Base-by-base conservation (phyloP, 2,888 invertebrate genomes). In the Dynastes maya region DNA sequence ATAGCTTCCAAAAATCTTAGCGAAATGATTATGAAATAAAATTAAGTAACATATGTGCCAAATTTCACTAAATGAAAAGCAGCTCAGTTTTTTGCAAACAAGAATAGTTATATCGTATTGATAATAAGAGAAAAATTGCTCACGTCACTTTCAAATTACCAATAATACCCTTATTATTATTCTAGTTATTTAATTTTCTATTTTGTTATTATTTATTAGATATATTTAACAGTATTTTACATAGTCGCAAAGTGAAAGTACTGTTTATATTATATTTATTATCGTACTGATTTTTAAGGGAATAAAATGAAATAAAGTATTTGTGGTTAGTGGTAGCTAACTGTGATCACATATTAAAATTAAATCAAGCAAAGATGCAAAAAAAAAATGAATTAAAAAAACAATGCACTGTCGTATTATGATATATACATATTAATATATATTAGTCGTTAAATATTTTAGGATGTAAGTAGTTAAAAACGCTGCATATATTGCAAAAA, bases 291-390 rank as follows among this genome's bases (percentile, higher is more conserved):
- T 49, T 76, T 37, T 32, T 63, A 32, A 63, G 63, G 32, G 29
- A n/a, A 63, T 9, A 61, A 63, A 5, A 67, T 45, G 58, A 71
- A 58, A 58, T 67, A 67, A 45, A 68, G 51, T 68, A 68, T 68
- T 63, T 77, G 78, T 78, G 80, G 77, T 80, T 80, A 82, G 81
- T 82, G 79, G 77, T 83, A 83, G 84, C 85, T 86, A 84, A 85
- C 86, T 87, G 87, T 87, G 87, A 87, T 87, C 86, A 86, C 86
- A 80, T 85, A 83, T 83, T 68, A 68, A 82, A 74, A 74, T 45
- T 74, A 74, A 68, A 74, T 74, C 72, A 61, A 74, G 72, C 81
- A 76, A 79, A 77, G 79, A 80, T 58, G 22, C 55, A 58, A 67
- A 76, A 74, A 70, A 70, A 76, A 80, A 78, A 67, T 45, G 74